Percentiles rank a stretch among this genome's conserved stretches.
Evolutionary conservation across 1,140 invertebrate species (phyloP).

Genomic region (Doryteuthis pealeii): DNA sequence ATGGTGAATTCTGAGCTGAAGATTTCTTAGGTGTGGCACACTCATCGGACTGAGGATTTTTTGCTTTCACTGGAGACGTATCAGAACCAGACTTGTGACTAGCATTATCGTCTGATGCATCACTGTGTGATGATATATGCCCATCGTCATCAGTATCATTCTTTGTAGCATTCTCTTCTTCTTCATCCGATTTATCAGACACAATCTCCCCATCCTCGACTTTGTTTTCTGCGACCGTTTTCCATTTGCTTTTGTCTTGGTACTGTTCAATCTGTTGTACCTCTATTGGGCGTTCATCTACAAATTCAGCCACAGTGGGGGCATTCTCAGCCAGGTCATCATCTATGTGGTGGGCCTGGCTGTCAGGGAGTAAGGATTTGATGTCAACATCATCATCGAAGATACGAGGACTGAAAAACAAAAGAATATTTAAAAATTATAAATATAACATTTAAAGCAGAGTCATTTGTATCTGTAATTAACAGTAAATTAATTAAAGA

Average conservation of each 20-base stretch:
- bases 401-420: slow-evolving; percentile 65
- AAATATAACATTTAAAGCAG: not conserved
- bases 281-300: slow-evolving; percentile 80
- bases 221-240: slow-evolving; percentile 62
- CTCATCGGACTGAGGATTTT: not conserved
- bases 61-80: not conserved
- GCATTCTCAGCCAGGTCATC: slow-evolving; percentile 79
- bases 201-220: slow-evolving; percentile 23
- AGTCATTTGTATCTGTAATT: not conserved
- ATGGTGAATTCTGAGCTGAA: not conserved
- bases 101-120: not conserved
- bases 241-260: slow-evolving; percentile 71
- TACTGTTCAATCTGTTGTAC: slow-evolving; percentile 69
- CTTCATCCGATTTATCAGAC: slow-evolving; percentile 23
- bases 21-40: no score
- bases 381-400: slow-evolving; percentile 86
- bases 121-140: not conserved
- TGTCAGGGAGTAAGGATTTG: slow-evolving; percentile 65
- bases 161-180: slow-evolving; percentile 14
- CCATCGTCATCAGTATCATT: not conserved
- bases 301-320: slow-evolving; percentile 84
- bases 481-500: not conserved
- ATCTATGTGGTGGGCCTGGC: slow-evolving; percentile 70
- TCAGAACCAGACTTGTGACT: not conserved
- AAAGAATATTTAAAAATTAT: not conserved